These are phyloP conservation scores for Xestia sexstrigata DNA, from an alignment of 2,888 invertebrate species.

Conservation along the genomic window DNA sequence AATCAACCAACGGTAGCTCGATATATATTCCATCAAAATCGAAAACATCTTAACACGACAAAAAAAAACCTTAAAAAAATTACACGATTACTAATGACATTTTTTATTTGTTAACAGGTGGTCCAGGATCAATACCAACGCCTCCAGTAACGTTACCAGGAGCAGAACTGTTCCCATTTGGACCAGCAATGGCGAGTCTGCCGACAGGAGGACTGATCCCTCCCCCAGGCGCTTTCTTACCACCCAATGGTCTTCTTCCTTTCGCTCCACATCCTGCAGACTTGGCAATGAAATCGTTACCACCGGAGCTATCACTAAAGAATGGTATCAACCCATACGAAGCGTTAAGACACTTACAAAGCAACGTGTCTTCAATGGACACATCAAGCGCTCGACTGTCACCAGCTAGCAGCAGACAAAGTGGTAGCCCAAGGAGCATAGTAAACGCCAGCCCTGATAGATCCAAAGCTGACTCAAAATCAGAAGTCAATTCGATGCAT, in stretches of 20 bases:
- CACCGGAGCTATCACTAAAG: slow-evolving; percentile 88
- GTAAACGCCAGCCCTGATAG: slow-evolving; percentile 86
- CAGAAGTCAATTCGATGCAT: slow-evolving; percentile 92
- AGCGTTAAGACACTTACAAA: slow-evolving; percentile 87
- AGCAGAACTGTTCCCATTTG: slow-evolving; percentile 86
- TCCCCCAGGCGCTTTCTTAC: slow-evolving; percentile 90
- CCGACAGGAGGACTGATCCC: slow-evolving; percentile 89
- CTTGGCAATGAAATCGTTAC: slow-evolving; percentile 85
- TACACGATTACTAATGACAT: slow-evolving; percentile 12
- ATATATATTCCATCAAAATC: slow-evolving; percentile 48
- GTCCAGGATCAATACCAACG: slow-evolving; percentile 81
- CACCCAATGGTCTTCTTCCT: slow-evolving; percentile 89
- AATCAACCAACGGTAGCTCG: slow-evolving; percentile 75
- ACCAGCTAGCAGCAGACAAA: slow-evolving; percentile 90
- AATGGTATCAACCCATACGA: slow-evolving; percentile 91
- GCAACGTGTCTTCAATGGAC: slow-evolving; percentile 86
- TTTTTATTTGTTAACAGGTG: slow-evolving; percentile 85
- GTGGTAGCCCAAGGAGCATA: slow-evolving; percentile 88
- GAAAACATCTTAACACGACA: neutral
- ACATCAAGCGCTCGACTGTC: slow-evolving; percentile 88
- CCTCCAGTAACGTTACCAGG: slow-evolving; percentile 84
- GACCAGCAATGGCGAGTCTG: slow-evolving; percentile 84
- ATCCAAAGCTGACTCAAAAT: slow-evolving; percentile 90
- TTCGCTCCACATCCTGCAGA: slow-evolving; percentile 90
- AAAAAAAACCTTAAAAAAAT: neutral